These are phyloP conservation scores for Rhinopomastus cyanomelas DNA, from an alignment of 2,113 vertebrate genomes.

Conservation along the genomic window DNA sequence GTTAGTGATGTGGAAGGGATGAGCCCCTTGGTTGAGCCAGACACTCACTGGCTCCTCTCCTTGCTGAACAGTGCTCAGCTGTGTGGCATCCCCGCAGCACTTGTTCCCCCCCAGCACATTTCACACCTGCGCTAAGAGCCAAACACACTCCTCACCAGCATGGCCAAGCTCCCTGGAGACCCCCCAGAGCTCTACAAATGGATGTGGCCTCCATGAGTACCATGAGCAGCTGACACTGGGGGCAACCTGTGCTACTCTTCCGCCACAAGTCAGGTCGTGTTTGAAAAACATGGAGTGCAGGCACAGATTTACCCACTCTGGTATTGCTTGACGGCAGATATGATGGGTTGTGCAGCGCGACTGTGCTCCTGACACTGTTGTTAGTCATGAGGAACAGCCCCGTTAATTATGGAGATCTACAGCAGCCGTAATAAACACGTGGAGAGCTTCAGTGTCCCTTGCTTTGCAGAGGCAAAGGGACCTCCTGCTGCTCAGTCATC, in stretches of 20 bases:
- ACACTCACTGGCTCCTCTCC: accelerated
- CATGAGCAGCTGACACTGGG: not conserved
- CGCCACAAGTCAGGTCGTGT: not conserved
- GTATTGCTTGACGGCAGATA: not conserved
- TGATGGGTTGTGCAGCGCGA: not conserved
- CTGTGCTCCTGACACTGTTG: not conserved
- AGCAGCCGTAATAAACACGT: not conserved
- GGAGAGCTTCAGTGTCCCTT: not conserved
- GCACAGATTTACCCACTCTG: not conserved
- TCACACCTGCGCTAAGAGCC: not conserved
- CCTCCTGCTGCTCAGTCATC: not conserved
- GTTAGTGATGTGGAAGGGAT: not conserved
- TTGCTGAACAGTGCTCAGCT: not conserved
- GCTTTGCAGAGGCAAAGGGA: accelerated
- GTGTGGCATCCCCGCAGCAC: not conserved
- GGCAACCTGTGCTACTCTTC: not conserved
- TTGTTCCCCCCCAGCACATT: not conserved
- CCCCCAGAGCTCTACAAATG: not conserved
- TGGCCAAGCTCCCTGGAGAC: not conserved
- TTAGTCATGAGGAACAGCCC: not conserved
- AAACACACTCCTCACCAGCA: accelerated
- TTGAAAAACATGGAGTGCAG: not conserved
- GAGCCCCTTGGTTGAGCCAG: not conserved
- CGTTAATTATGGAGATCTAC: not conserved
- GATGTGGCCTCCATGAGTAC: not conserved